These are phyloP conservation scores for Picathartes gymnocephalus DNA, from an alignment of 2,113 vertebrate species.

Conservation along the genomic window DNA sequence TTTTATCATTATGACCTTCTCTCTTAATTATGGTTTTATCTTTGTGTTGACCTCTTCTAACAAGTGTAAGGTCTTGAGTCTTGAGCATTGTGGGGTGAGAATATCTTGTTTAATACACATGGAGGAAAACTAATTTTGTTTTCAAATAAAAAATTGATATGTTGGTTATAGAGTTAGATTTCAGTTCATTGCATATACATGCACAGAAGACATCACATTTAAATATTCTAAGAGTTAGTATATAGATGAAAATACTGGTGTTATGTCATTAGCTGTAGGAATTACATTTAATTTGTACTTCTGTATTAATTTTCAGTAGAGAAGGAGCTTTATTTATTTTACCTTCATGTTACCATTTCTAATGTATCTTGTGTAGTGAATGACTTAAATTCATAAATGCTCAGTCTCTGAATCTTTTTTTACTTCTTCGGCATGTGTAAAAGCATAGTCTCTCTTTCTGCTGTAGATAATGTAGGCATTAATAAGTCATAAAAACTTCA, in stretches of 20 bases:
- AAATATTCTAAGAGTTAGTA: not conserved
- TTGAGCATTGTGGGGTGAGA: not conserved
- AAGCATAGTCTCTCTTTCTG: not conserved
- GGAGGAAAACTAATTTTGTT: not conserved
- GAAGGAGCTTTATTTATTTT: not conserved
- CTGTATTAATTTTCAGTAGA: not conserved
- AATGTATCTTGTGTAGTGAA: not conserved
- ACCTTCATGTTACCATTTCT: not conserved
- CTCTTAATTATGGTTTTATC: not conserved
- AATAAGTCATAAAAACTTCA: not conserved
- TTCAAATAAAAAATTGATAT: not conserved
- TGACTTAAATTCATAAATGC: not conserved
- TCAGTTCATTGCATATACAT: not conserved
- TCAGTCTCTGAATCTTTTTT: not conserved
- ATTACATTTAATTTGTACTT: not conserved
- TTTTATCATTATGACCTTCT: not conserved
- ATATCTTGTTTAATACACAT: not conserved
- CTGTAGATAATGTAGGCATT: not conserved
- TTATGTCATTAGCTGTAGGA: not conserved
- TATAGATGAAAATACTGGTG: not conserved
- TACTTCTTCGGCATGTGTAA: not conserved
- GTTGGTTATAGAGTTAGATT: not conserved
- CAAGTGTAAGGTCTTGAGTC: not conserved
- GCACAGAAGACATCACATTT: not conserved
- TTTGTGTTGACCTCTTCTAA: not conserved